A percentile compares a stretch with the other conserved stretches of the same genome.
phyloP scores from a whole-genome alignment of 1,140 invertebrate species.

The Meloidogyne exigua region DNA sequence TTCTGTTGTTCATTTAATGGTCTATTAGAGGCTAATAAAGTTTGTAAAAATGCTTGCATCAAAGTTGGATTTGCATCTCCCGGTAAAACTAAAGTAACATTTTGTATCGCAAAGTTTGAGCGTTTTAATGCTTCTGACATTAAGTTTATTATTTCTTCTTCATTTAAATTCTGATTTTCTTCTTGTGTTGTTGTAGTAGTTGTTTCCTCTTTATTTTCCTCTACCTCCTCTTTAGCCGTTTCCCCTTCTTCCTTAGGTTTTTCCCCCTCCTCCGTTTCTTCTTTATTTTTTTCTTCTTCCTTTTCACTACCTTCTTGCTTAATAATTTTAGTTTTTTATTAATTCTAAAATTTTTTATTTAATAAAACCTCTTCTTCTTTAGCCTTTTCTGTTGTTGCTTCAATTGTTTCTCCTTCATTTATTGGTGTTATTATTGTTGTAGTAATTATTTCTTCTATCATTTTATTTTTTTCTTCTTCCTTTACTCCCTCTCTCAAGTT shows the following conservation, averaged over 20 bases:
- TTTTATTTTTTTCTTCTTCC: conserved; percentile 1
- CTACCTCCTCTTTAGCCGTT: neutral
- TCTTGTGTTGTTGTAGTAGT: neutral
- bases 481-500: conserved; percentile 24
- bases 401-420: neutral
- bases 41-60: conserved; percentile 3
- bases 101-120: conserved; percentile 27
- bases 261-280: neutral
- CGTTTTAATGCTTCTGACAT: conserved; percentile 18
- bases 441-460: neutral
- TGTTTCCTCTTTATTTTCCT: neutral
- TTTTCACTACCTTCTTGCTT: neutral
- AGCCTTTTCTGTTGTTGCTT: neutral
- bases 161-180: neutral
- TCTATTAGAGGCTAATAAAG: neutral
- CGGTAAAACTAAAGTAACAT: conserved; percentile 32
- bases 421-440: conserved; percentile 4
- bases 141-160: conserved; percentile 1
- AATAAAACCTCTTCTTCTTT: neutral
- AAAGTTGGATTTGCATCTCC: neutral
- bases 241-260: neutral
- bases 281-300: neutral
- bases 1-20: neutral
- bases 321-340: neutral
- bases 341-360: neutral